A percentile compares a stretch with the other conserved stretches of the same genome.
Evolutionary conservation across 2,888 invertebrate species (phyloP).

Genomic region (Thecocarcelia acutangulata): DNA sequence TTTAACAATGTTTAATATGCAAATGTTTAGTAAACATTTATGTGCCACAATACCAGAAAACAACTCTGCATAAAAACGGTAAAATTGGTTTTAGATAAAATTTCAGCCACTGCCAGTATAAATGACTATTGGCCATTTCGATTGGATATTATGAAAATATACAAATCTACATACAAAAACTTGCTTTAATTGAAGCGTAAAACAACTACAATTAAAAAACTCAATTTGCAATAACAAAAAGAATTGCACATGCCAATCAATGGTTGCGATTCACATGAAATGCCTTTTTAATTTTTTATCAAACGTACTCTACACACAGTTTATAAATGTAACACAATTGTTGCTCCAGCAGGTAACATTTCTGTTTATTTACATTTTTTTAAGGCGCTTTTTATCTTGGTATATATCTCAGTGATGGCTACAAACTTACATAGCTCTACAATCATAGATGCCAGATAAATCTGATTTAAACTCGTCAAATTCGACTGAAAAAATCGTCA

Average conservation of each 20-base stretch:
- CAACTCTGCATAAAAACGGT: slow-evolving; percentile 33
- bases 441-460: no score
- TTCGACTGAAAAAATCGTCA: no score
- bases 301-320: slow-evolving; percentile 28
- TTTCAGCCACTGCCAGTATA: slow-evolving; percentile 23
- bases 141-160: slow-evolving; percentile 37
- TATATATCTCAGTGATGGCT: no score
- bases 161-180: slow-evolving; percentile 18
- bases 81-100: slow-evolving; percentile 59
- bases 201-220: slow-evolving; percentile 66
- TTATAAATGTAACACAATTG: background rate
- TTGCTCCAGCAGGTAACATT: background rate
- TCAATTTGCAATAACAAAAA: slow-evolving; percentile 65
- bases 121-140: slow-evolving; percentile 39
- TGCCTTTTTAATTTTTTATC: slow-evolving; percentile 9
- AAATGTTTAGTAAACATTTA: slow-evolving; percentile 50
- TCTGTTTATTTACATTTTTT: no score
- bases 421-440: no score
- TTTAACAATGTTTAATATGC: slow-evolving; percentile 44
- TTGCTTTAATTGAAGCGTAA: slow-evolving; percentile 59
- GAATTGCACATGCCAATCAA: slow-evolving; percentile 65
- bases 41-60: slow-evolving; percentile 16
- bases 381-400: no score
- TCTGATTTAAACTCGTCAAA: no score
- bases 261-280: slow-evolving; percentile 53